Evolutionary conservation across 2,797 vertebrate species (phyloP).

Genomic region (Anas capensis): DNA sequence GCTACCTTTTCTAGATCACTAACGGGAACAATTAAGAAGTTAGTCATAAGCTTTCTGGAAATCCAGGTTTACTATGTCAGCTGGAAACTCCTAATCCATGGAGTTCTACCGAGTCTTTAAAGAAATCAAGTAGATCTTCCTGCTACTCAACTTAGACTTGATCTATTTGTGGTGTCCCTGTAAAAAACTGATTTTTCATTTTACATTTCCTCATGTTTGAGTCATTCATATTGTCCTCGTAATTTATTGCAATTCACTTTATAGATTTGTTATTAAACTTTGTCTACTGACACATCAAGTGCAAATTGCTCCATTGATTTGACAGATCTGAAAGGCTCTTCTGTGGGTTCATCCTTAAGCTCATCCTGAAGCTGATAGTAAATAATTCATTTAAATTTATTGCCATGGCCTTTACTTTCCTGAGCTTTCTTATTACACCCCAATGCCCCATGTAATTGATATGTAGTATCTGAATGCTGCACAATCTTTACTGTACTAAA

Average conservation of each 20-base stretch:
- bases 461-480: not conserved
- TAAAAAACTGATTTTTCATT: not conserved
- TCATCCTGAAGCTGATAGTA: slow-evolving; percentile 19
- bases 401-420: slow-evolving; percentile 42
- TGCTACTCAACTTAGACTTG: not conserved
- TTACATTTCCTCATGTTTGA: not conserved
- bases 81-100: not conserved
- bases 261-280: slow-evolving; percentile 53
- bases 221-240: not conserved
- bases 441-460: slow-evolving; percentile 20
- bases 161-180: not conserved
- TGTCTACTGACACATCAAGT: slow-evolving; percentile 21
- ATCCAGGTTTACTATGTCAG: not conserved
- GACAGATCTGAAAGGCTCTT: slow-evolving; percentile 42
- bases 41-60: not conserved
- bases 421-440: slow-evolving; percentile 18
- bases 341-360: slow-evolving; percentile 19
- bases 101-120: not conserved
- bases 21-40: not conserved
- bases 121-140: not conserved
- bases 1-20: not conserved
- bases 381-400: slow-evolving; percentile 61
- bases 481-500: not conserved
- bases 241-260: slow-evolving; percentile 33
- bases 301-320: slow-evolving; percentile 29